Percentiles rank a stretch among this genome's conserved stretches.
Conservation (phyloP, 2,888 invertebrate genomes). For the Rhorus exstirpatorius region DNA sequence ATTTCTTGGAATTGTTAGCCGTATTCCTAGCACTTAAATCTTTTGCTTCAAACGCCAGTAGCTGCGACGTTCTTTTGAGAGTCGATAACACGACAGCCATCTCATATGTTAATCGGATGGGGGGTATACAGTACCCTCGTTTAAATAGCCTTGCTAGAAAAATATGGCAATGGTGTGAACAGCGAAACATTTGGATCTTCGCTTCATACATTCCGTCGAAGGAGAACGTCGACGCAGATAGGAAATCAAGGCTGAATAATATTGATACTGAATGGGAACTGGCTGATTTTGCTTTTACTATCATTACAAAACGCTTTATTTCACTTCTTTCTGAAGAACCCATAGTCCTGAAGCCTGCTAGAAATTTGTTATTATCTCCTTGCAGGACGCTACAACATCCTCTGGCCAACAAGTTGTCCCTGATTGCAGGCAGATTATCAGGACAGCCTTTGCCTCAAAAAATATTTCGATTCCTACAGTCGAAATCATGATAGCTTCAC, state of each 20-base stretch:
- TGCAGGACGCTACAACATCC: too few species aligned
- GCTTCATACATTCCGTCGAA: conserved; percentile 62
- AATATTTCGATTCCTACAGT: conserved; percentile 35
- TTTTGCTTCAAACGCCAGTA: conserved; percentile 3
- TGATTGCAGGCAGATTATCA: conserved; percentile 51
- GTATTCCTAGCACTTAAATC: conserved; percentile 63
- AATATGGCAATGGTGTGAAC: conserved; percentile 67
- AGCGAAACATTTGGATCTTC: conserved; percentile 54
- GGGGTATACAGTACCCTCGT: conserved; percentile 36
- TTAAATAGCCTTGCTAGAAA: conserved; percentile 48
- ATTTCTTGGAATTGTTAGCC: conserved; percentile 56
- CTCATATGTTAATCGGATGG: conserved; percentile 66
- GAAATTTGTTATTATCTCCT: too few species aligned
- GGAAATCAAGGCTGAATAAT: too few species aligned
- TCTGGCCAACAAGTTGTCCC: too few species aligned
- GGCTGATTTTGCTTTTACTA: too few species aligned
- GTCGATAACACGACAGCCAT: conserved; percentile 65
- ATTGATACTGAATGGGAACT: too few species aligned
- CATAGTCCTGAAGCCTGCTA: too few species aligned
- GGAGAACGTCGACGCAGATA: conserved; percentile 54
- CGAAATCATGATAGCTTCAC: conserved; percentile 37
- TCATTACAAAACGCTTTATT: too few species aligned
- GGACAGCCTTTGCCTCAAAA: conserved; percentile 25
- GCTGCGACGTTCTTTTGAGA: conserved; percentile 15
- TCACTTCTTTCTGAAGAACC: too few species aligned